A percentile compares a stretch with the other conserved stretches of the same genome.
Evolutionary conservation across 1,140 invertebrate genomes (phyloP).

Genomic region (Microvelia longipes): DNA sequence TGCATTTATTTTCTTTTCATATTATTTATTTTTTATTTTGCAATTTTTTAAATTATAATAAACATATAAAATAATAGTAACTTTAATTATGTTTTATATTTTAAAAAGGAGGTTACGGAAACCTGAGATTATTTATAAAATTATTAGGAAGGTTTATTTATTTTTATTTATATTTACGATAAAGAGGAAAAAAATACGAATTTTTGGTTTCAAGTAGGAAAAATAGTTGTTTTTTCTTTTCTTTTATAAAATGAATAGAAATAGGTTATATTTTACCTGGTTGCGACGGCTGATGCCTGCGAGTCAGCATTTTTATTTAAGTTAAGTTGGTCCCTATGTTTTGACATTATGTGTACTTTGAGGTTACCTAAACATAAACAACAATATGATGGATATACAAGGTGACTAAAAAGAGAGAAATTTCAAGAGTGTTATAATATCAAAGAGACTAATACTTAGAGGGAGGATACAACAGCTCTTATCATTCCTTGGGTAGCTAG

Average conservation of each 20-base stretch:
- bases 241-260: not conserved
- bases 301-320: not conserved
- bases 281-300: not conserved
- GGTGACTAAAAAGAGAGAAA: too few species aligned
- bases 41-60: not conserved
- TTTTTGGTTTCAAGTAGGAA: not conserved
- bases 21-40: too few species aligned
- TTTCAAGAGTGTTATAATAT: too few species aligned
- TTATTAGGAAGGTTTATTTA: not conserved
- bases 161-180: not conserved
- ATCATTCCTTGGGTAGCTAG: too few species aligned
- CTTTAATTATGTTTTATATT: not conserved
- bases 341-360: constrained; percentile 32
- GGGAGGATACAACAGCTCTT: too few species aligned
- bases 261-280: not conserved
- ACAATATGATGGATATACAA: too few species aligned
- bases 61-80: not conserved
- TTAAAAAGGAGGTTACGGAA: not conserved
- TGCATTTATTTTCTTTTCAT: too few species aligned
- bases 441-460: too few species aligned
- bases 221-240: not conserved
- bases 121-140: not conserved
- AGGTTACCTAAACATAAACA: constrained; percentile 23
- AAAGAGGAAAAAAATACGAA: not conserved
- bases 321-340: constrained; percentile 23